Percentiles rank a stretch among this genome's conserved stretches.
These are phyloP conservation scores for Coccyzus lansbergi DNA, from an alignment of 2,797 vertebrate species.

Conservation along the genomic window DNA sequence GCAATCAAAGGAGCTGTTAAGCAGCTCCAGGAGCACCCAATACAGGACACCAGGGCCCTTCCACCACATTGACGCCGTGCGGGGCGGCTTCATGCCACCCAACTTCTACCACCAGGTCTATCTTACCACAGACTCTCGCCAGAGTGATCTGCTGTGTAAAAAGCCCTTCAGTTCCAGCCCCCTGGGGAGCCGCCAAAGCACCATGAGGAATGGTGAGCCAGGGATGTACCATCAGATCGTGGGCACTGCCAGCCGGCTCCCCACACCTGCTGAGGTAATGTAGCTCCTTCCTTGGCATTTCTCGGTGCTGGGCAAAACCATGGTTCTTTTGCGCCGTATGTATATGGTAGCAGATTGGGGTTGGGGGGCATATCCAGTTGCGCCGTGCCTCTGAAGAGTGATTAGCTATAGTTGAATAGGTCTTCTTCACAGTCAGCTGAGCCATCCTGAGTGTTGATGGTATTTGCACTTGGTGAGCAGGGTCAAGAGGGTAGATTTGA, in stretches of 20 bases:
- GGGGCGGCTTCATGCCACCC: slow-evolving; percentile 67
- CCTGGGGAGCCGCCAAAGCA: slow-evolving; percentile 75
- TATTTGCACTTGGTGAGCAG: not conserved
- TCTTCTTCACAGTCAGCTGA: not conserved
- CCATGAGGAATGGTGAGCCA: slow-evolving; percentile 76
- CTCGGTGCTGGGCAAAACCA: not conserved
- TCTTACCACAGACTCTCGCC: slow-evolving; percentile 79
- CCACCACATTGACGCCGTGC: slow-evolving; percentile 74
- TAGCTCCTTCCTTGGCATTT: not conserved
- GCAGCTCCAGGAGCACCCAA: slow-evolving; percentile 72
- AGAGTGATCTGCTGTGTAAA: slow-evolving; percentile 77
- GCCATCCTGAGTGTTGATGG: not conserved
- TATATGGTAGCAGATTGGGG: fast-evolving
- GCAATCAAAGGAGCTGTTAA: slow-evolving; percentile 75
- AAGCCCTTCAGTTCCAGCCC: slow-evolving; percentile 75
- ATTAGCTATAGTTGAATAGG: not conserved
- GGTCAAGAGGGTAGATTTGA: not conserved
- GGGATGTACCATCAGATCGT: slow-evolving; percentile 77
- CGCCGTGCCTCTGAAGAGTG: fast-evolving
- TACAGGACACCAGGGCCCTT: slow-evolving; percentile 78
- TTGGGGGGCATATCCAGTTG: not conserved
- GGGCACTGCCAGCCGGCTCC: slow-evolving; percentile 71
- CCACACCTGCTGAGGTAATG: slow-evolving; percentile 74
- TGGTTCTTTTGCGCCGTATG: fast-evolving
- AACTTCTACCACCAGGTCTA: slow-evolving; percentile 81